Conservation (phyloP, 2,888 invertebrate genomes). For the Sinelater perroti region DNA sequence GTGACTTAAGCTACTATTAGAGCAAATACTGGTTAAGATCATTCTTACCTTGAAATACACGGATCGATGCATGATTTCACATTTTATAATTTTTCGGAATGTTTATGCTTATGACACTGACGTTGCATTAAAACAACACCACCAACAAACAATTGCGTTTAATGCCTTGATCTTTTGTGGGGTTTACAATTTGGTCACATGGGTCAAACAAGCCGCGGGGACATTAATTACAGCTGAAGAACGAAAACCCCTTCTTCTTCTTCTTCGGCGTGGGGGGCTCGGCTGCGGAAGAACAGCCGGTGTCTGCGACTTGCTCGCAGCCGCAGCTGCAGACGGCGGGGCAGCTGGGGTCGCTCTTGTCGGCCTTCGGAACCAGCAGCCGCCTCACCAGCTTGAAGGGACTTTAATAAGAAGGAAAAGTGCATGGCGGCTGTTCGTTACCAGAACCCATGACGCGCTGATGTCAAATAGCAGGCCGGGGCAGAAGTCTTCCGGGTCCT, state of each 20-base stretch:
- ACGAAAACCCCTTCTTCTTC: neutral
- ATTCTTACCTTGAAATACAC: neutral
- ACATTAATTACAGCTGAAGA: neutral
- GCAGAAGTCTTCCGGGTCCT: constrained; percentile 20
- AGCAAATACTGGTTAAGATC: too few species aligned
- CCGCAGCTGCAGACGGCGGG: neutral
- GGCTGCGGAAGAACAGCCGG: too few species aligned
- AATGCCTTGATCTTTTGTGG: constrained; percentile 4
- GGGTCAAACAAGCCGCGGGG: neutral
- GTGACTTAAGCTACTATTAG: too few species aligned
- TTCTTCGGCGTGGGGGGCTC: neutral
- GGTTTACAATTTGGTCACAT: neutral
- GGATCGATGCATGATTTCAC: neutral
- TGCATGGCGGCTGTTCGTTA: constrained; percentile 22
- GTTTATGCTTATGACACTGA: neutral
- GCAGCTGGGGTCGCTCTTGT: neutral
- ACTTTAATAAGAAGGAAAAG: neutral
- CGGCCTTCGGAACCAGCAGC: constrained; percentile 29
- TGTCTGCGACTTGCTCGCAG: neutral
- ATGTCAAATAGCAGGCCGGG: constrained; percentile 37
- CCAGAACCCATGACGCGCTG: constrained; percentile 38
- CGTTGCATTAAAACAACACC: neutral
- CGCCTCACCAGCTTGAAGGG: constrained; percentile 31
- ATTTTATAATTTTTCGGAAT: constrained; percentile 10
- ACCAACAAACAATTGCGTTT: constrained; percentile 12